Conservation (phyloP, 1,140 invertebrate species). For the Drosophila miranda region DNA sequence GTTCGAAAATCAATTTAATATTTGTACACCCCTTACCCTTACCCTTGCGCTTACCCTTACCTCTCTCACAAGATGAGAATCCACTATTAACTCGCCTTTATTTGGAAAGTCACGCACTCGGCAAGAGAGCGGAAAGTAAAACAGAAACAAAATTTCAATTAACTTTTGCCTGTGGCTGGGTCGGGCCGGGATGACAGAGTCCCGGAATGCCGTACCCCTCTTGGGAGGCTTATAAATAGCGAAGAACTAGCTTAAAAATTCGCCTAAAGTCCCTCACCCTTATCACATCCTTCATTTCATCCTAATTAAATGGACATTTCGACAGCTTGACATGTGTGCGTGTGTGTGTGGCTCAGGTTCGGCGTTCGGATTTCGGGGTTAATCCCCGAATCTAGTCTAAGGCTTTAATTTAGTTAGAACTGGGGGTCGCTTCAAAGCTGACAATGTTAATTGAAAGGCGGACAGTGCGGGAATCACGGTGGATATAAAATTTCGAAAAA, state of each 20-base stretch:
- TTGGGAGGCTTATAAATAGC: constrained; percentile 25
- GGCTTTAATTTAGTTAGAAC: constrained; percentile 49
- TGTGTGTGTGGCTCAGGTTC: neutral
- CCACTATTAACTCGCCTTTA: constrained; percentile 8
- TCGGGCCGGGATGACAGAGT: neutral
- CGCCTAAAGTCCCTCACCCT: constrained; percentile 46
- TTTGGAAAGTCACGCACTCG: constrained; percentile 47
- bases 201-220: no score
- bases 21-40: neutral
- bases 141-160: constrained; percentile 74
- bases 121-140: constrained; percentile 61
- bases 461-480: constrained; percentile 38
- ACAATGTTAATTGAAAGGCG: constrained; percentile 75
- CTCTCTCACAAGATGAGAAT: neutral
- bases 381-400: constrained; percentile 9
- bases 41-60: neutral
- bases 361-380: constrained; percentile 1
- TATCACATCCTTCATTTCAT: constrained; percentile 47
- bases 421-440: constrained; percentile 45
- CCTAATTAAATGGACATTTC: constrained; percentile 70
- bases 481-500: constrained; percentile 48
- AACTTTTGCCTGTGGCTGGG: constrained; percentile 49
- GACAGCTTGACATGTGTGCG: constrained; percentile 47
- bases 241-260: constrained; percentile 36
- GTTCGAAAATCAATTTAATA: constrained; percentile 15